A percentile compares a stretch with the other conserved stretches of the same genome.
phyloP scores from a whole-genome alignment of 2,113 vertebrate species.

The Stercorarius parasiticus region DNA sequence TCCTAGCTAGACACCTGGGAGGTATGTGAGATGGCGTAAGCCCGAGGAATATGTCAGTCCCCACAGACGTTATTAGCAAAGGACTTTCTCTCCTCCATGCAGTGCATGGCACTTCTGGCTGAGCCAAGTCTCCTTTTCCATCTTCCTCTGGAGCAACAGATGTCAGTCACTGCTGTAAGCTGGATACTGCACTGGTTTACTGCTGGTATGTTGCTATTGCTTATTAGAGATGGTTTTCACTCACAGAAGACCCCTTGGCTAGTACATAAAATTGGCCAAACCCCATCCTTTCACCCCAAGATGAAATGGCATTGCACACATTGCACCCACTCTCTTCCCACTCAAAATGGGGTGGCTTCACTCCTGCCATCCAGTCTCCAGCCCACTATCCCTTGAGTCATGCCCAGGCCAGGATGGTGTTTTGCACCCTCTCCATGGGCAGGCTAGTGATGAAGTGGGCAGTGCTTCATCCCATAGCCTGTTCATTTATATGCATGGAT shows the following conservation, averaged over 20 bases:
- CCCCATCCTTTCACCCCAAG: background rate
- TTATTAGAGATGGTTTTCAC: background rate
- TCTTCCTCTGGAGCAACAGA: background rate
- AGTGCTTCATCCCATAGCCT: background rate
- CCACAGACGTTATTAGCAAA: background rate
- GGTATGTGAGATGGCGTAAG: background rate
- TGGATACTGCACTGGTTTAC: background rate
- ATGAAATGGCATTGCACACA: background rate
- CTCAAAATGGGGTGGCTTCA: background rate
- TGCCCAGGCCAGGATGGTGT: background rate
- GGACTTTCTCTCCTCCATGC: background rate
- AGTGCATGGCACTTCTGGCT: background rate
- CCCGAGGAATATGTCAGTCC: background rate
- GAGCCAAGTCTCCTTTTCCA: background rate
- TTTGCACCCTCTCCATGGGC: background rate
- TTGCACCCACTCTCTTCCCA: background rate
- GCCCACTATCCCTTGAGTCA: accelerated
- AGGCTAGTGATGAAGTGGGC: background rate
- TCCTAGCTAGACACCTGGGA: background rate
- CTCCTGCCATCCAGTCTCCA: background rate
- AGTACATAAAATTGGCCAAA: background rate
- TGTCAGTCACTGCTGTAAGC: background rate
- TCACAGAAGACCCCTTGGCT: background rate
- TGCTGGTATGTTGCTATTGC: background rate
- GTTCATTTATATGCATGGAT: background rate